Evolutionary conservation across 2,888 invertebrate species (phyloP).

Genomic region (Diaperis boleti): DNA sequence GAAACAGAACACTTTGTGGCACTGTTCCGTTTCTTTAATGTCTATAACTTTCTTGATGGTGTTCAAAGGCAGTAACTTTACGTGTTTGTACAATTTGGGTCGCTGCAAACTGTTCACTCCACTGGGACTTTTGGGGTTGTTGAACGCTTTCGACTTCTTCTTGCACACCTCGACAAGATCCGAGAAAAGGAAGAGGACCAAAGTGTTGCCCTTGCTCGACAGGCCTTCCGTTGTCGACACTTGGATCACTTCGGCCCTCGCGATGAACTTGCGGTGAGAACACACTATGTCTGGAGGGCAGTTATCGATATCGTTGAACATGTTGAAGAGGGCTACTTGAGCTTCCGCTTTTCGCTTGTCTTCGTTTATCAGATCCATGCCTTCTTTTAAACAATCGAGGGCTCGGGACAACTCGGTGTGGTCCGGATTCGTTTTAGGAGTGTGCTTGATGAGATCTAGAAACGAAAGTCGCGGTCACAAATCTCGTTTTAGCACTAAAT

Average conservation of each 20-base stretch:
- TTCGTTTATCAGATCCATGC: constrained; percentile 97
- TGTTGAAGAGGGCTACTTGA: constrained; percentile 95
- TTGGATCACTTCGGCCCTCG: constrained; percentile 90
- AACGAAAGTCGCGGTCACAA: not conserved
- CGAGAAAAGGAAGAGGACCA: constrained; percentile 93
- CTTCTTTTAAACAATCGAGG: constrained; percentile 88
- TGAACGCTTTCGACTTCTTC: constrained; percentile 83
- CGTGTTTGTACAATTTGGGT: constrained; percentile 90
- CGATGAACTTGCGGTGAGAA: constrained; percentile 90
- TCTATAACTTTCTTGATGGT: constrained; percentile 93
- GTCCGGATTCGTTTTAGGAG: constrained; percentile 90
- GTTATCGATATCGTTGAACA: constrained; percentile 97
- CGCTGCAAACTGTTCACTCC: constrained; percentile 68
- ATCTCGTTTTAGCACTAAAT: no score
- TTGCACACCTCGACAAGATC: constrained; percentile 95
- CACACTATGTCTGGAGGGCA: constrained; percentile 96
- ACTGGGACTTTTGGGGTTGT: constrained; percentile 76
- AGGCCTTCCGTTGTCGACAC: constrained; percentile 79
- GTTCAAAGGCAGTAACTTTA: constrained; percentile 88
- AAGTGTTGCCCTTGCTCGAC: constrained; percentile 83
- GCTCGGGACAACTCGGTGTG: constrained; percentile 86
- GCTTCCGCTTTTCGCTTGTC: constrained; percentile 97
- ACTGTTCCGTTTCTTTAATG: constrained; percentile 86
- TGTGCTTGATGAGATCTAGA: constrained; percentile 92
- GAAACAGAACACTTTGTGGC: constrained; percentile 90